Evolutionary conservation across 2,113 vertebrate genomes (phyloP), one percentile per base, ranked within the genome.

Genomic region (Upupa epops): DNA sequence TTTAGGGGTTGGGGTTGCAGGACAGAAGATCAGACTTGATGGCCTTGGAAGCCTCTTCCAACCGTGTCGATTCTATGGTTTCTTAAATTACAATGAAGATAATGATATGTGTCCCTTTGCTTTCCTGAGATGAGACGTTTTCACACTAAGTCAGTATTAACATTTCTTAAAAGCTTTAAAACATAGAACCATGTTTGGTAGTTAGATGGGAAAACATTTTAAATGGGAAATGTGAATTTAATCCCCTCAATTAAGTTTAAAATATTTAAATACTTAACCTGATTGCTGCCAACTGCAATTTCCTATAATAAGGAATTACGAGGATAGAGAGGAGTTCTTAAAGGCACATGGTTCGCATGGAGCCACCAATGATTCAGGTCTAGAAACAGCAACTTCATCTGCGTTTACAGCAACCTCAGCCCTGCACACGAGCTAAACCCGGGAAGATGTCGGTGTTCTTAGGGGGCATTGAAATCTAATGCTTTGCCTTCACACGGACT

Each of bases 271-370:
- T 84, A 88, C 72, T 89, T 80, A 78, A 93, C 72, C 65, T 83
- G 91, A 94, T 94, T 93, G 79, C 78, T 93, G 86, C 75, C 83
- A 93, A 89, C 78, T 81, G 82, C 76, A 83, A 91, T 91, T 94
- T 94, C 76, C 52, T 74, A 80, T 88, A 90, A 88, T 76, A 93
- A 95, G 70, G 78, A 91, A 89, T 92, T 64, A 76, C 4, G 15
- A 78, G 58, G 40, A 28, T 37, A 91, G 56, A 76, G 58, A 80
- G 49, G 17, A 46, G 32, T 68, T 90, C 72, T 94, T 91, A 90
- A 90, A 94, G 73, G 80, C 52, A 81, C 60, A 77, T 3, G 9
- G 34, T 64, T 88, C 69, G 34, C 48, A 36, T 4, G 25, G 60
- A 94, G 74, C 17, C 31, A 88, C 60, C 14, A 28, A 61, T 92